Base-by-base conservation (phyloP, 2,888 invertebrate species). In the Onchidella celtica region DNA sequence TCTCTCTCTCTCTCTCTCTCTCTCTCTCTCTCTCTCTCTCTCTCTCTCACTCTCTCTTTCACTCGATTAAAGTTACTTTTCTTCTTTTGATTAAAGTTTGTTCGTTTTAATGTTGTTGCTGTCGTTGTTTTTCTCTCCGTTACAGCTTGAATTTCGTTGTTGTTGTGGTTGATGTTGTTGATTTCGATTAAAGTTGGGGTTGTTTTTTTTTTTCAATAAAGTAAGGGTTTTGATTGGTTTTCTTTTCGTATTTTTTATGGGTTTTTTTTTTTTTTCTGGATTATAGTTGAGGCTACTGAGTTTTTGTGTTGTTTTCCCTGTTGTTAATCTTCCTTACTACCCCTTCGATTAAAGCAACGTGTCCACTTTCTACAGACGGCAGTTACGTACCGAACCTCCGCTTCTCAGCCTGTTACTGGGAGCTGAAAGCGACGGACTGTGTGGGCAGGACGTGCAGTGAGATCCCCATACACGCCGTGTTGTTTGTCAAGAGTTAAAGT, bases 331-430 rank as follows among this genome's bases (percentile, higher is more conserved):
- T n/a, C n/a, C n/a, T n/a, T n/a, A n/a, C n/a, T n/a, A n/a, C n/a
- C n/a, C n/a, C n/a, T n/a, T n/a, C n/a, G n/a, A n/a, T n/a, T n/a
- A n/a, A n/a, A n/a, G n/a, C n/a, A n/a, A n/a, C n/a, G n/a, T n/a
- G n/a, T n/a, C n/a, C n/a, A 1, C 29, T 32, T 32, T 55, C 14
- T 59, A 1, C 65, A 84, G 84, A 72, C 38, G 84, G 80, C 6
- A 36, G 76, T 47, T 61, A 79, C 34, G 74, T 72, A 24, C 74
- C 79, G 11, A 70, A 80, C 0, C 61, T 84, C 9, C 68, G 82
- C 3, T 80, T 84, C 24, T 84, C 84, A 2, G 68, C 84, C 9
- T 84, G 84, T 36, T 82, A 80, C 74, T 55, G 82, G 24, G 84
- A 84, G 77, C 63, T 84, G 61, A 57, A 55, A 24, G 78, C 76